Percentiles rank a stretch among this genome's conserved stretches.
Conservation (phyloP, 2,113 vertebrate species). For the Cottus gobio region DNA sequence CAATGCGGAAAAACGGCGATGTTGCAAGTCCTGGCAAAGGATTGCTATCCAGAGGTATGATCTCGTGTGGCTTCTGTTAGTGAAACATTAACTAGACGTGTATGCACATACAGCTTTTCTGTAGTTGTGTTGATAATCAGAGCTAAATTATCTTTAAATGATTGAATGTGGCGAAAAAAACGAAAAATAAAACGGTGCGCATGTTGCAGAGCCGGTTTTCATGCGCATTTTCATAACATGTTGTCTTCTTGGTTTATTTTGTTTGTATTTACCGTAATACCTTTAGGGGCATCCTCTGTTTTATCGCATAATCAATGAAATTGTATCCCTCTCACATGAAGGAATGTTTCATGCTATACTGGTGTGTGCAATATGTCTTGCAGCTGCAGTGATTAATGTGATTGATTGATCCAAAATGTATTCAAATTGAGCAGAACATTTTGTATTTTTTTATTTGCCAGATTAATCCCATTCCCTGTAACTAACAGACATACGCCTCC, state of each 20-base stretch:
- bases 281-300: neutral
- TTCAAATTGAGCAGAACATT: neutral
- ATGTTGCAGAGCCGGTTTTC: conserved; percentile 51
- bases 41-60: conserved; percentile 95
- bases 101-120: neutral
- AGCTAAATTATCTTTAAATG: neutral
- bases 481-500: conserved; percentile 56
- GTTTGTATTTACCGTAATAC: rapidly evolving
- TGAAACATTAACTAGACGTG: neutral
- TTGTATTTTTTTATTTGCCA: conserved; percentile 13
- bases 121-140: neutral
- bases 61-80: conserved; percentile 37
- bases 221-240: conserved; percentile 59
- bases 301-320: neutral
- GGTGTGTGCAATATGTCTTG: neutral
- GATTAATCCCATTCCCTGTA: conserved; percentile 38
- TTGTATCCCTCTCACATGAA: neutral
- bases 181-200: conserved; percentile 45
- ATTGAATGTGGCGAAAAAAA: neutral
- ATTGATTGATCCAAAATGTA: conserved; percentile 32
- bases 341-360: neutral
- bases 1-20: conserved; percentile 98
- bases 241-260: neutral
- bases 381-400: conserved; percentile 40
- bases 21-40: conserved; percentile 96